Evolutionary conservation across 2,797 vertebrate genomes (phyloP).

Genomic region (Taenioides sp.): DNA sequence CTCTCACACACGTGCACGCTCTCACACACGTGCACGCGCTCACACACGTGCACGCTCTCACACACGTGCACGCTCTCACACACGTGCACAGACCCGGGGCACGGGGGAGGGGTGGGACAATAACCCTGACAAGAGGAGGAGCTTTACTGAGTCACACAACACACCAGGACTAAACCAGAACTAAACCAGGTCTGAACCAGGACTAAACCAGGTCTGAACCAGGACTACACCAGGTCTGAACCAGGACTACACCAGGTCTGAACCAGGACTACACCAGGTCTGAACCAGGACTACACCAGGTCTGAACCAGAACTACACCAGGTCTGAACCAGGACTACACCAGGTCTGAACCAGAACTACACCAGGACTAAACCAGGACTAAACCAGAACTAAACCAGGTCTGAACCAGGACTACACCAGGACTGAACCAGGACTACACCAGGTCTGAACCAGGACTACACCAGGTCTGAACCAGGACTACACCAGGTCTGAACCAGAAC

Average conservation of each 20-base stretch:
- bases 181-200: neutral
- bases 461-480: too few species aligned
- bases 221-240: neutral
- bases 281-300: neutral
- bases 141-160: neutral
- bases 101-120: neutral
- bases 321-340: too few species aligned
- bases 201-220: neutral
- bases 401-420: too few species aligned
- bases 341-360: neutral
- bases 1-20: neutral
- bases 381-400: too few species aligned
- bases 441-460: too few species aligned
- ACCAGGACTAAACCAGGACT: neutral
- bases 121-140: constrained; percentile 2
- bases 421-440: too few species aligned
- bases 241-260: neutral
- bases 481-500: too few species aligned
- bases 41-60: neutral
- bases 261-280: neutral
- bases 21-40: neutral
- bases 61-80: neutral
- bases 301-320: neutral
- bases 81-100: neutral
- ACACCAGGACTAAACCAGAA: neutral